Base-by-base conservation (phyloP, 2,888 invertebrate species). In the Platycheirus rosarum region DNA sequence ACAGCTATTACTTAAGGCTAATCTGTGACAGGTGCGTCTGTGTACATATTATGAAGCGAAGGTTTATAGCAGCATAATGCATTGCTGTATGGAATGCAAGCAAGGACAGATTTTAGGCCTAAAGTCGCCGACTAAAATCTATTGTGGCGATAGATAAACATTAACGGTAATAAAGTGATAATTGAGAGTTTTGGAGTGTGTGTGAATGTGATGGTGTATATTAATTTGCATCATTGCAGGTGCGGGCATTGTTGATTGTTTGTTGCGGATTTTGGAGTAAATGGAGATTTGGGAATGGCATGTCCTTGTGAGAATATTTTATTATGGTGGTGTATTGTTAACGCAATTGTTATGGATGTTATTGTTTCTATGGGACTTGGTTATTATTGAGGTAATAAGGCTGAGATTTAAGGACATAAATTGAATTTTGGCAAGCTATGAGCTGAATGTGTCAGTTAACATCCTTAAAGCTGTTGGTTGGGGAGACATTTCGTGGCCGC, bases 141-240 rank as follows among this genome's bases (percentile, higher is more conserved):
- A 77, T 57, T 77, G 55, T 37, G 57, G 57, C 26, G 63, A 65
- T 23, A 71, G 65, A 77, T 77, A 65, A 70, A 77, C 70, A 77
- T 71, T 65, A 57, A 70, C 70, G 70, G 77, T 71, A 71, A 77
- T 77, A 71, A 42, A 65, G 71, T 71, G 77, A 71, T 77, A 77
- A 77, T 77, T 77, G 55, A 42, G 49, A 51, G 49, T 44, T 65
- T 40, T n/a, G n/a, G n/a, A 63, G n/a, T 53, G 20, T 40, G 46
- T 60, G 32, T 60, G 42, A 16, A 23, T 35, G 35, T 16, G 16
- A 13, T 57, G 26, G 2, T 23, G 3, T 23, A 23, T 23, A 32
- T 32, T 5, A 4, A 26, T 7, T 14, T 51, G 29, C 18, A 40
- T 40, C 5, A 26, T 65, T n/a, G 57, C 57, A 23, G 55, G 14